These are phyloP conservation scores for Ylistrum balloti DNA, from an alignment of 1,140 invertebrate genomes.

Conservation along the genomic window DNA sequence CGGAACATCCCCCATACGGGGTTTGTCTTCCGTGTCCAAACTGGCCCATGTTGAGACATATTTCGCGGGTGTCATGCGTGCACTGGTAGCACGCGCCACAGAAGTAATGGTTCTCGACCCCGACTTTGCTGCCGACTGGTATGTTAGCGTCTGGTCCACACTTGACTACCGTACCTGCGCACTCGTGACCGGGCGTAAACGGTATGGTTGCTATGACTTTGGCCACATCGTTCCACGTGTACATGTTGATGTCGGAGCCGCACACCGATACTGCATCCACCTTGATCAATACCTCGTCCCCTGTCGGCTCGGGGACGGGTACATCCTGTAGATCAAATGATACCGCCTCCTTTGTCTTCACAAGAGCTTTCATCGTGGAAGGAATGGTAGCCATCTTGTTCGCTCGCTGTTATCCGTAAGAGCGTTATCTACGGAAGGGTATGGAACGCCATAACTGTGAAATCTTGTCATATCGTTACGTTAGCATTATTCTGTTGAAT, in stretches of 20 bases:
- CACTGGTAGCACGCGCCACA: conserved; percentile 79
- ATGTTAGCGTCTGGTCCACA: conserved; percentile 73
- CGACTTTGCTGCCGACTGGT: conserved; percentile 71
- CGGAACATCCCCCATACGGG: conserved; percentile 76
- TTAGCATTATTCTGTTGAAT: no score
- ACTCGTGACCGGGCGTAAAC: conserved; percentile 79
- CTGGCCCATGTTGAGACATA: conserved; percentile 79
- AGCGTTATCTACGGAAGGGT: conserved; percentile 11
- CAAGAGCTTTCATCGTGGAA: conserved; percentile 75
- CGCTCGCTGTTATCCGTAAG: background rate
- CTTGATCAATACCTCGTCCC: conserved; percentile 76
- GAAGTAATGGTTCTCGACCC: conserved; percentile 79
- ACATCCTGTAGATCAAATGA: conserved; percentile 75
- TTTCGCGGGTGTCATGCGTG: conserved; percentile 71
- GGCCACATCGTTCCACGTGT: conserved; percentile 77
- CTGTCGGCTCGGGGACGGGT: conserved; percentile 72
- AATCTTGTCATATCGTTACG: no score
- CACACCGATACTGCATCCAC: conserved; percentile 78
- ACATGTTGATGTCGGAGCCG: conserved; percentile 78
- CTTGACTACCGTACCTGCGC: conserved; percentile 78
- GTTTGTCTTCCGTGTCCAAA: conserved; percentile 79
- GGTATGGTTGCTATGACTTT: conserved; percentile 76
- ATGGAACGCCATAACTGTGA: background rate
- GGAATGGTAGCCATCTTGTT: conserved; percentile 70
- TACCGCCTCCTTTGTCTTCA: conserved; percentile 72